These are phyloP conservation scores for Ischnura elegans DNA, from an alignment of 2,888 invertebrate genomes.

Conservation along the genomic window DNA sequence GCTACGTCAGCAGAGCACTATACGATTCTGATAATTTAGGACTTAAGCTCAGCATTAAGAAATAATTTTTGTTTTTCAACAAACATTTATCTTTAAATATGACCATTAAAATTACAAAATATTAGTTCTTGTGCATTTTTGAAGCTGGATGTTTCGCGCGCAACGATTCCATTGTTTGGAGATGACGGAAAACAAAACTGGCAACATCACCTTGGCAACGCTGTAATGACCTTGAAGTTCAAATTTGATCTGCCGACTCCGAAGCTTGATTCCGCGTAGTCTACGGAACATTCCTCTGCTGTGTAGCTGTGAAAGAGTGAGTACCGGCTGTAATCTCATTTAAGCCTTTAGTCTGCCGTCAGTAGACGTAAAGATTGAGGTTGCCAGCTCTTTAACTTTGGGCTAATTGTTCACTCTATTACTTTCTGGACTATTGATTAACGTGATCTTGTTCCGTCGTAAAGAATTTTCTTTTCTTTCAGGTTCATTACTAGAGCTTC, in stretches of 20 bases:
- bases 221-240: slow-evolving; percentile 55
- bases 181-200: background rate
- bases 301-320: background rate
- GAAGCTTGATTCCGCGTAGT: slow-evolving; percentile 21
- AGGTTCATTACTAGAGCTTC: background rate
- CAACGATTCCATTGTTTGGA: background rate
- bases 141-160: no score
- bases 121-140: no score
- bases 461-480: background rate
- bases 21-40: no score
- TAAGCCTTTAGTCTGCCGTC: no score
- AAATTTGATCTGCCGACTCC: slow-evolving; percentile 30
- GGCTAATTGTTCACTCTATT: background rate
- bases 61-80: no score
- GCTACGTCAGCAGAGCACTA: no score
- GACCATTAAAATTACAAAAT: no score
- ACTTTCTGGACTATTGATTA: background rate
- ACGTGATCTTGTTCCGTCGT: background rate
- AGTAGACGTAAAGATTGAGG: background rate
- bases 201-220: slow-evolving; percentile 36
- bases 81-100: no score
- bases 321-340: background rate
- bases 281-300: slow-evolving; percentile 27
- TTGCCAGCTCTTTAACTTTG: background rate
- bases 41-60: no score